Evolutionary conservation across 2,113 vertebrate genomes (phyloP).

Genomic region (Calyptomena viridis): DNA sequence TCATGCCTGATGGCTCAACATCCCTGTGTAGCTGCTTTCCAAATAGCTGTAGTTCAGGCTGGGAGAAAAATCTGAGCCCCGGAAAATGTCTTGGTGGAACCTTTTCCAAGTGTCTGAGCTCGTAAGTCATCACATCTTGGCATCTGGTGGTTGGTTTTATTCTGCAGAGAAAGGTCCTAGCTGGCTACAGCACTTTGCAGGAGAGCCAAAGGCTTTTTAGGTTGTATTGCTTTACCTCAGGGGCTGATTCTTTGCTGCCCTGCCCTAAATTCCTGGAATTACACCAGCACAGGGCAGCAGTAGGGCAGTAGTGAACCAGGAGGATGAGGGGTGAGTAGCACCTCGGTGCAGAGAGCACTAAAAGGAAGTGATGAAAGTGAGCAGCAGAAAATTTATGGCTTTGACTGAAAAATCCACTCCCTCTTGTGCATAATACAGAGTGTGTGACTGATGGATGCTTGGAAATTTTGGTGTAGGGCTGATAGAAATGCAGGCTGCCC

Average conservation of each 20-base stretch:
- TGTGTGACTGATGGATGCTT: neutral
- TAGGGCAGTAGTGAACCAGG: neutral
- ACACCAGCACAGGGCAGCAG: neutral
- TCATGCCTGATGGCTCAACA: fast-evolving
- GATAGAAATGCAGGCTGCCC: neutral
- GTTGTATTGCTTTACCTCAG: neutral
- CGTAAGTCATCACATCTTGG: neutral
- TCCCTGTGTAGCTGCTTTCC: neutral
- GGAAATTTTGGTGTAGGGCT: neutral
- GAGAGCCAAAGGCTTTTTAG: neutral
- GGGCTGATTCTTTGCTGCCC: neutral
- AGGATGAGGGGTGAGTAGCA: neutral
- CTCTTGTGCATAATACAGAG: no score
- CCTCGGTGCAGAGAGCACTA: neutral
- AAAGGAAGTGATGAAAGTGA: neutral
- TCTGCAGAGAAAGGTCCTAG: neutral
- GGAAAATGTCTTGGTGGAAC: neutral
- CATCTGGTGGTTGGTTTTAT: neutral
- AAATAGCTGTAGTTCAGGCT: neutral
- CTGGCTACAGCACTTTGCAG: neutral
- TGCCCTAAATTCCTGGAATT: neutral
- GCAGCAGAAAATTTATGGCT: neutral
- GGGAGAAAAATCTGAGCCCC: neutral
- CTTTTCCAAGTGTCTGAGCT: neutral
- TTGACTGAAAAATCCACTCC: neutral